A percentile compares a stretch with the other conserved stretches of the same genome.
Evolutionary conservation across 2,113 vertebrate genomes (phyloP).

Genomic region (Anolis sagrei): DNA sequence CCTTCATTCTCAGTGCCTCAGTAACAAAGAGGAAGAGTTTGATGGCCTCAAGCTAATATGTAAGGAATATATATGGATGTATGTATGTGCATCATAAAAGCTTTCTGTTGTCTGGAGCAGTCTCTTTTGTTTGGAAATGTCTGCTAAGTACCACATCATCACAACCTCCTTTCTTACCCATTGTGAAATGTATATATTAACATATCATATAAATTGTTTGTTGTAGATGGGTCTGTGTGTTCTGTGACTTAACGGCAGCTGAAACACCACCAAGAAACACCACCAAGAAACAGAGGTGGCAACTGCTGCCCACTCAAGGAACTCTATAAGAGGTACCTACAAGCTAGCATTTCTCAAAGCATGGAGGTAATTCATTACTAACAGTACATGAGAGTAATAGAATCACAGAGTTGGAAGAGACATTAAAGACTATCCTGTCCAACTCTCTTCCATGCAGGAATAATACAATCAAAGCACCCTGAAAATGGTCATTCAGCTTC

Average conservation of each 20-base stretch:
- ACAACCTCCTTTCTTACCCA: not conserved
- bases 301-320: not conserved
- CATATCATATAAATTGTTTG: constrained; percentile 23
- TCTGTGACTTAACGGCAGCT: not conserved
- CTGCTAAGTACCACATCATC: constrained; percentile 25
- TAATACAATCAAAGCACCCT: too few species aligned
- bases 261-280: not conserved
- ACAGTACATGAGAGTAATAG: too few species aligned
- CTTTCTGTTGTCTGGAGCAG: not conserved
- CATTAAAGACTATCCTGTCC: too few species aligned
- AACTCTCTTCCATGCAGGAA: too few species aligned
- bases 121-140: not conserved
- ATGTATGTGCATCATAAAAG: constrained; percentile 11
- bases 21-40: constrained; percentile 8
- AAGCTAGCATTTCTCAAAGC: not conserved
- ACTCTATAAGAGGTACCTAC: constrained; percentile 35
- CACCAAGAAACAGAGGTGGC: not conserved
- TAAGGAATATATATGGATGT: not conserved
- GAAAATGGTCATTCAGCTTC: too few species aligned
- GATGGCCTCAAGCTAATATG: constrained; percentile 2
- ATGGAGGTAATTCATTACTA: not conserved
- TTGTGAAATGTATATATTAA: not conserved
- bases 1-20: not conserved
- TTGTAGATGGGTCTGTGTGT: constrained; percentile 4
- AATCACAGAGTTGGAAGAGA: too few species aligned